These are phyloP conservation scores for Stegophylla sp. DNA, from an alignment of 2,888 invertebrate species.

Conservation along the genomic window DNA sequence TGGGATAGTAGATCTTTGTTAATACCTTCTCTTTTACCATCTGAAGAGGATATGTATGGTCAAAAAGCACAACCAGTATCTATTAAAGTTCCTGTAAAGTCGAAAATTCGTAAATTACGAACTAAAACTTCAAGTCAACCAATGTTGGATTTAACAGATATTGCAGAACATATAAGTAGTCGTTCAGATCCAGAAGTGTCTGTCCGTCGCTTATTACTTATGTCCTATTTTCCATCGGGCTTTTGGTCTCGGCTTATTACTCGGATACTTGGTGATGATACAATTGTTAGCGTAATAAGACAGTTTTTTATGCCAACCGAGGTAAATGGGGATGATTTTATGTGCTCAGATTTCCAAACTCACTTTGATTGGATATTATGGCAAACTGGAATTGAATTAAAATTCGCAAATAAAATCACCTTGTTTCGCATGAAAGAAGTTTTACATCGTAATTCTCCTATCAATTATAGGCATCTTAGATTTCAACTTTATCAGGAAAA, in stretches of 20 bases:
- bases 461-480: slow-evolving; percentile 67
- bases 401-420: slow-evolving; percentile 75
- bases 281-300: slow-evolving; percentile 79
- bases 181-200: slow-evolving; percentile 70
- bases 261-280: slow-evolving; percentile 87
- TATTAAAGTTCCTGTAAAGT: slow-evolving; percentile 47
- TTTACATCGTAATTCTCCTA: slow-evolving; percentile 69
- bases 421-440: slow-evolving; percentile 85
- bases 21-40: slow-evolving; percentile 88
- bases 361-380: slow-evolving; percentile 87
- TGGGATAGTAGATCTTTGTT: slow-evolving; percentile 91
- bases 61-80: slow-evolving; percentile 42
- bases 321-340: slow-evolving; percentile 64
- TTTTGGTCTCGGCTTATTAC: slow-evolving; percentile 96
- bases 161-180: slow-evolving; percentile 64
- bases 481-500: slow-evolving; percentile 78
- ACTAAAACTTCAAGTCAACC: slow-evolving; percentile 24
- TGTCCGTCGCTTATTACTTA: slow-evolving; percentile 79
- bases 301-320: slow-evolving; percentile 79
- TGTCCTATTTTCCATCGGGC: slow-evolving; percentile 97
- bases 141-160: slow-evolving; percentile 32
- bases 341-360: slow-evolving; percentile 38
- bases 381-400: slow-evolving; percentile 89
- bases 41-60: slow-evolving; percentile 72
- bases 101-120: slow-evolving; percentile 37